These are phyloP conservation scores for Drosophila pseudoobscura DNA, from an alignment of 1,140 invertebrate species.

Conservation along the genomic window DNA sequence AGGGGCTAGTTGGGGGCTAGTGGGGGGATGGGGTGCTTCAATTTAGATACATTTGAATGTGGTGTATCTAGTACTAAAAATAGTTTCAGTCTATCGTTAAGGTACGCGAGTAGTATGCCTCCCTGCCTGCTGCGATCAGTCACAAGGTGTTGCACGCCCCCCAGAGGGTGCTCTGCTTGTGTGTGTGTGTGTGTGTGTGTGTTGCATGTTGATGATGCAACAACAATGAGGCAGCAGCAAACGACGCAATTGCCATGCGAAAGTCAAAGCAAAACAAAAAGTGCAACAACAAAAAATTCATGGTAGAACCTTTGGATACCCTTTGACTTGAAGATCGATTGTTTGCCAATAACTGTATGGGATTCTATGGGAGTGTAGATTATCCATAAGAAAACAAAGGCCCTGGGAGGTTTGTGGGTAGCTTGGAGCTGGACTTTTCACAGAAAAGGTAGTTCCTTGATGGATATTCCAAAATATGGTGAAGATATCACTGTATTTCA, in stretches of 20 bases:
- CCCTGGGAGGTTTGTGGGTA: too few species aligned
- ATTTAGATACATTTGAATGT: conserved; percentile 22
- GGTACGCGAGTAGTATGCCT: too few species aligned
- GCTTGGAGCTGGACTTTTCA: too few species aligned
- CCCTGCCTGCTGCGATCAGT: conserved; percentile 35
- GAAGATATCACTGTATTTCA: too few species aligned
- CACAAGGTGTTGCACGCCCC: conserved; percentile 22
- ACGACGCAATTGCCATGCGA: conserved; percentile 67
- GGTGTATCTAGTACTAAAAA: conserved; percentile 58
- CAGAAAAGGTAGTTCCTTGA: too few species aligned
- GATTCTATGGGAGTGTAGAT: too few species aligned
- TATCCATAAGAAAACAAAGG: too few species aligned
- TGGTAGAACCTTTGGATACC: too few species aligned
- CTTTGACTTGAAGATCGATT: too few species aligned
- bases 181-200: conserved; percentile 16
- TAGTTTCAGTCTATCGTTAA: conserved; percentile 34
- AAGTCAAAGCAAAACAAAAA: conserved; percentile 71
- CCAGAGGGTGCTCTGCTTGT: background rate
- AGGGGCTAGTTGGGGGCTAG: background rate
- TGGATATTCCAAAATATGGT: too few species aligned
- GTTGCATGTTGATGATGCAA: conserved; percentile 66
- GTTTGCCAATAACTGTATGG: too few species aligned
- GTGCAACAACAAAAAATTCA: background rate
- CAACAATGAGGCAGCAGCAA: conserved; percentile 46
- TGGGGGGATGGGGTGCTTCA: conserved; percentile 3